Conservation (phyloP, 23 tunicate genomes). For the Aplidium turbinatum region DNA sequence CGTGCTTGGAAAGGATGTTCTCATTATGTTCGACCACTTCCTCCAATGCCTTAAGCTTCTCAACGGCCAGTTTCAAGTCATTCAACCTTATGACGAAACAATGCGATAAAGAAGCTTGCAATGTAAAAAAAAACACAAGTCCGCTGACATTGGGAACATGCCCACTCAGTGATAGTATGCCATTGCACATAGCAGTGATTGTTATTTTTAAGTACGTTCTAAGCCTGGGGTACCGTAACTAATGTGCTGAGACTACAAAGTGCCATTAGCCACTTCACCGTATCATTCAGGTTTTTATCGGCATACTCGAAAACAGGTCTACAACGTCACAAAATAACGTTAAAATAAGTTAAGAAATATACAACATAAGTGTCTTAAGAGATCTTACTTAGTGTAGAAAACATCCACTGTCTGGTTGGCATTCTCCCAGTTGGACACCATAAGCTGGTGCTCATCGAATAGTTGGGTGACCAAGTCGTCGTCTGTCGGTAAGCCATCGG, state of each 20-base stretch:
- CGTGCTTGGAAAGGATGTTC: slow-evolving; percentile 6
- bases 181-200: too few species aligned
- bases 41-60: neutral
- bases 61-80: slow-evolving; percentile 15
- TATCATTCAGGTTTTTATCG: too few species aligned
- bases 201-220: too few species aligned
- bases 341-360: too few species aligned
- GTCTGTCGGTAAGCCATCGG: too few species aligned
- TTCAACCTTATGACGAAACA: neutral
- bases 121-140: neutral
- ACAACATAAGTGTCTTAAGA: neutral
- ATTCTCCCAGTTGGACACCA: slow-evolving; percentile 20
- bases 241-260: too few species aligned
- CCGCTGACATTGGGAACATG: too few species aligned
- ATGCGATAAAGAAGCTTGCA: neutral
- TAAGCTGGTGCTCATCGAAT: slow-evolving; percentile 16
- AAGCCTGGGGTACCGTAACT: too few species aligned
- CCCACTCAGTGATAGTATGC: too few species aligned
- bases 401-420: slow-evolving; percentile 10
- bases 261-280: too few species aligned
- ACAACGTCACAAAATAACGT: too few species aligned
- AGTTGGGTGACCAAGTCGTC: neutral
- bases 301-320: too few species aligned
- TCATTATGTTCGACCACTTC: slow-evolving; percentile 5
- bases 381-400: slow-evolving; percentile 1